Percentiles rank a stretch among this genome's conserved stretches.
These are phyloP conservation scores for Drosophila gaucha DNA, from an alignment of 2,888 invertebrate species.

Conservation along the genomic window DNA sequence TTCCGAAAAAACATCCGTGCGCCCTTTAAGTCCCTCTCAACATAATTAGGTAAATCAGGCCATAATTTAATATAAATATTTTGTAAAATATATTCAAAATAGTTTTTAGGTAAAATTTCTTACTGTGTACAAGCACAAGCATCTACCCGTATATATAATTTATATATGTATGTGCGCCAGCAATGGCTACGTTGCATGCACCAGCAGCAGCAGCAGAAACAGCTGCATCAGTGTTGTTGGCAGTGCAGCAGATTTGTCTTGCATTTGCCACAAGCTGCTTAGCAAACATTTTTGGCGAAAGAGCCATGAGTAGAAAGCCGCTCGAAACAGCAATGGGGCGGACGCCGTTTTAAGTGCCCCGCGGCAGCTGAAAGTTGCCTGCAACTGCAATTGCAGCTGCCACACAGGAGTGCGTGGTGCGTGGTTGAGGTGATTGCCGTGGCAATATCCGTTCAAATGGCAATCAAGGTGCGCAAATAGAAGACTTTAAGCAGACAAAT, in stretches of 20 bases:
- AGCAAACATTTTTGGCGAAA: constrained; percentile 20
- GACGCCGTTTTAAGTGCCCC: constrained; percentile 13
- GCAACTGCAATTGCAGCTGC: constrained; percentile 12
- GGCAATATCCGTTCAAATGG: constrained; percentile 42
- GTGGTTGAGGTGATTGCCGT: constrained; percentile 1
- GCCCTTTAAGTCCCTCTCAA: too few species aligned
- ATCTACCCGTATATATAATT: too few species aligned
- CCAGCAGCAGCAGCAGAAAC: constrained; percentile 4
- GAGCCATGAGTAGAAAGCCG: constrained; percentile 7
- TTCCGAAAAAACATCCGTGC: too few species aligned
- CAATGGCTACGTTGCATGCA: too few species aligned
- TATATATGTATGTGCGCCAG: too few species aligned
- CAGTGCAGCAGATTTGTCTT: constrained; percentile 13
- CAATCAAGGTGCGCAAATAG: constrained; percentile 20
- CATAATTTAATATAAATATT: too few species aligned
- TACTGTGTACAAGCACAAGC: too few species aligned
- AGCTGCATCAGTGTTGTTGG: constrained; percentile 1
- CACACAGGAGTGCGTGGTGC: constrained; percentile 14
- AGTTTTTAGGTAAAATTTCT: too few species aligned
- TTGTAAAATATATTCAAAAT: too few species aligned
- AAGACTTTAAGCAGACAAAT: constrained; percentile 30
- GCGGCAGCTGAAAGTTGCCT: constrained; percentile 1
- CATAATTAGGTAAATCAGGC: too few species aligned
- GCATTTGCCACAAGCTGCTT: constrained; percentile 38
- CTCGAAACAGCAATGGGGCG: constrained; percentile 4